phyloP scores from a whole-genome alignment of 2,113 vertebrate genomes.

The Pollachius pollachius region DNA sequence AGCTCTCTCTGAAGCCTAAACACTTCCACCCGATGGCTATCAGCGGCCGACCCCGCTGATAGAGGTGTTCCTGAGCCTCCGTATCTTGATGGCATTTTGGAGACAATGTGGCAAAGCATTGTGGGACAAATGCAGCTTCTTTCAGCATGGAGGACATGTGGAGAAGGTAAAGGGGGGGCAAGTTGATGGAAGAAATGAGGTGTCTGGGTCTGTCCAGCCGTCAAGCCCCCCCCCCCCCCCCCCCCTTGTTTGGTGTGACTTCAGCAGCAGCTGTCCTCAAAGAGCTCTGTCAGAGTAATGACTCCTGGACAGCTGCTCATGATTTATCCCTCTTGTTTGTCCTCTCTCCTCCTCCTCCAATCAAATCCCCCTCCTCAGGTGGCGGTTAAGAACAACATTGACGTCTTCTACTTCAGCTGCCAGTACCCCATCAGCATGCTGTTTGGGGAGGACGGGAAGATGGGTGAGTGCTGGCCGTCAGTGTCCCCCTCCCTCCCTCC shows the following conservation, averaged over 20 bases:
- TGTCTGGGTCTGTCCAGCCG: background rate
- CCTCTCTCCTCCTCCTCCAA: slow-evolving; percentile 14
- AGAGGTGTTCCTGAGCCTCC: slow-evolving; percentile 8
- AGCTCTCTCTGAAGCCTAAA: slow-evolving; percentile 14
- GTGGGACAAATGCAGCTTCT: background rate
- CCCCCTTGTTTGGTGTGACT: slow-evolving; percentile 16
- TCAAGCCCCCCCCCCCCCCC: background rate
- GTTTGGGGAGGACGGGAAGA: slow-evolving; percentile 95
- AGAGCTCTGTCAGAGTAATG: slow-evolving; percentile 48
- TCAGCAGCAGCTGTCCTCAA: slow-evolving; percentile 16
- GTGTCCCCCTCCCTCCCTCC: slow-evolving; percentile 12
- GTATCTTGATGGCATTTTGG: background rate
- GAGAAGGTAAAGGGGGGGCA: background rate
- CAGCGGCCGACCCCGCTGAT: background rate
- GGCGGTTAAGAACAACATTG: slow-evolving; percentile 98
- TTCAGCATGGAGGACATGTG: background rate
- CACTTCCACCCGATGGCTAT: slow-evolving; percentile 31
- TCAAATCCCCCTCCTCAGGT: slow-evolving; percentile 74
- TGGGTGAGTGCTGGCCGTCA: slow-evolving; percentile 82
- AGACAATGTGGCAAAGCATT: background rate
- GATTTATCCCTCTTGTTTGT: background rate
- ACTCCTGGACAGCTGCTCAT: slow-evolving; percentile 27
- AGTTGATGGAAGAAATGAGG: background rate
- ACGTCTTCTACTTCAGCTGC: slow-evolving; percentile 99
- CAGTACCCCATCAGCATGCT: slow-evolving; percentile 94